phyloP scores from a whole-genome alignment of 2,113 vertebrate genomes.

The Gymnobelideus leadbeateri region DNA sequence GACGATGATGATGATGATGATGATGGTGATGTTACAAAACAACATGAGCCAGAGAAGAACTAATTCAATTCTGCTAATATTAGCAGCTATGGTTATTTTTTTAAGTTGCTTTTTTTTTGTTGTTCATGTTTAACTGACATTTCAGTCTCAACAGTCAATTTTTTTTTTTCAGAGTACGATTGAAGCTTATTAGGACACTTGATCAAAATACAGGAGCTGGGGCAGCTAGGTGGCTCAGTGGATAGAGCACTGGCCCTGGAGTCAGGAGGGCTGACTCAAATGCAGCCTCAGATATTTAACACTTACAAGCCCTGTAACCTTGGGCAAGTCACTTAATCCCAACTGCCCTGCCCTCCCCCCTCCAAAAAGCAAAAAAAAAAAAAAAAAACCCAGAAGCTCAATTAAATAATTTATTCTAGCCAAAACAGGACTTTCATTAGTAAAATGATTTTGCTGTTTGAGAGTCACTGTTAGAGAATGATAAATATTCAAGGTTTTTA shows the following conservation, averaged over 20 bases:
- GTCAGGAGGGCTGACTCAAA: too few relatives aligned
- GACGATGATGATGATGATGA: background rate
- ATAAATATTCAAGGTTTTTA: background rate
- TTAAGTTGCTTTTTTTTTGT: background rate
- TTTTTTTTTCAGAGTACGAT: conserved; percentile 1
- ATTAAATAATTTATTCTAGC: background rate
- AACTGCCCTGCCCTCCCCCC: too few relatives aligned
- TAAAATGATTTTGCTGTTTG: conserved; percentile 12
- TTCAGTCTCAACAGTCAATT: background rate
- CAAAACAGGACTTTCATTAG: background rate
- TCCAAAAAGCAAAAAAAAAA: too few relatives aligned
- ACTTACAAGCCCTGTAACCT: too few relatives aligned
- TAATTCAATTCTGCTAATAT: background rate
- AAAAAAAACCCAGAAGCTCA: background rate
- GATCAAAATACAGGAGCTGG: background rate
- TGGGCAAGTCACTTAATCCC: too few relatives aligned
- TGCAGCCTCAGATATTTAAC: too few relatives aligned
- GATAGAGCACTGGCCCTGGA: too few relatives aligned
- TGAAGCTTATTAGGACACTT: background rate
- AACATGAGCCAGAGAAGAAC: background rate
- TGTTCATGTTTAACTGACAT: background rate
- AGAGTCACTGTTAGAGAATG: background rate
- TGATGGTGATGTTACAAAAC: background rate
- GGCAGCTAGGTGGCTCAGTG: too few relatives aligned
- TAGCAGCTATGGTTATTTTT: background rate